Conservation (phyloP, 2,888 invertebrate species). For the Saturnia pavonia region DNA sequence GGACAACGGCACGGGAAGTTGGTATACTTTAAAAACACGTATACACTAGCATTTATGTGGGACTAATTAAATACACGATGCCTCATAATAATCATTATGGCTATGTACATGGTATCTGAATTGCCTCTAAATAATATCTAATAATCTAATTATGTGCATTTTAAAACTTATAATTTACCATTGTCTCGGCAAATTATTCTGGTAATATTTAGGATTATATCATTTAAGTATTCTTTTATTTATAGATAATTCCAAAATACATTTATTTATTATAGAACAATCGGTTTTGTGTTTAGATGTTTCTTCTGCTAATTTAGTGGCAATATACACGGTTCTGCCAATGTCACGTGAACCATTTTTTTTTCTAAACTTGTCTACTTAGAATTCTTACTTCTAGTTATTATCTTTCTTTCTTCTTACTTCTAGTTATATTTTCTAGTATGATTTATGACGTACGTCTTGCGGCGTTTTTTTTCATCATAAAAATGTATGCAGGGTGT, state of each 20-base stretch:
- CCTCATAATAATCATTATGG: constrained; percentile 46
- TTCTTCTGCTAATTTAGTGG: not conserved
- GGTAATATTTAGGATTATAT: not conserved
- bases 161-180: constrained; percentile 22
- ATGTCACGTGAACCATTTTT: too few species aligned
- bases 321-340: too few species aligned
- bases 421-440: not conserved
- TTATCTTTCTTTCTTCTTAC: too few species aligned
- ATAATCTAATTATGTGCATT: constrained; percentile 23
- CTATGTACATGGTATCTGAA: constrained; percentile 29
- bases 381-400: too few species aligned
- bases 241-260: not conserved
- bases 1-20: not conserved
- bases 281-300: not conserved
- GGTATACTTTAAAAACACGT: constrained; percentile 28
- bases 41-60: constrained; percentile 41
- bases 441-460: constrained; percentile 12
- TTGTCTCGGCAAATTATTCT: not conserved
- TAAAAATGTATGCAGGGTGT: constrained; percentile 27
- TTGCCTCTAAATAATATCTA: not conserved
- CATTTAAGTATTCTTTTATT: not conserved
- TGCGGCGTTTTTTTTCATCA: constrained; percentile 4
- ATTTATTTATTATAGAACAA: not conserved
- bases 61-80: constrained; percentile 50
- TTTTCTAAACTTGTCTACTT: too few species aligned